Conservation (phyloP, 1,140 invertebrate species). For the Cotesia typhae region DNA sequence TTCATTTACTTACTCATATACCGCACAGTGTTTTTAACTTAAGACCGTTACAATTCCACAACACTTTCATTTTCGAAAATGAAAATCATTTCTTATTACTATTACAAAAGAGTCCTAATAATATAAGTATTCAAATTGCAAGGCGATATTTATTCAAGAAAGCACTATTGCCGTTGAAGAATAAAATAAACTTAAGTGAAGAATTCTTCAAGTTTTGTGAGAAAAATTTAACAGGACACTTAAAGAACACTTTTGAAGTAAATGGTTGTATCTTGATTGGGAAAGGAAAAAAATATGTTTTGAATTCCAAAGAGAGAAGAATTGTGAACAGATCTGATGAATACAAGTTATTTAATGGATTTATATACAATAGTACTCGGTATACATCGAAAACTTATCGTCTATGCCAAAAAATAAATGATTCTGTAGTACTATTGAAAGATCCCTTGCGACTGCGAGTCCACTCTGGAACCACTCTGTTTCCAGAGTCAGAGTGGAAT, state of each 20-base stretch:
- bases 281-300: constrained; percentile 18
- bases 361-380: background rate
- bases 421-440: constrained; percentile 18
- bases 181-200: background rate
- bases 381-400: constrained; percentile 18
- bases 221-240: background rate
- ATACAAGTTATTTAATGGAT: constrained; percentile 9
- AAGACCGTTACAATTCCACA: constrained; percentile 21
- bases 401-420: constrained; percentile 6
- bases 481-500: no score
- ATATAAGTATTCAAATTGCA: constrained; percentile 18
- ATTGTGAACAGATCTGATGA: background rate
- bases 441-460: no score
- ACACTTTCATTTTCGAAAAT: constrained; percentile 26
- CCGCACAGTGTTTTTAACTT: constrained; percentile 20
- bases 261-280: constrained; percentile 17
- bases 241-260: constrained; percentile 1
- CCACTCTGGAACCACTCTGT: no score
- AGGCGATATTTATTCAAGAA: constrained; percentile 20
- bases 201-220: constrained; percentile 13
- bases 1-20: constrained; percentile 23
- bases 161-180: background rate
- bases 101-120: constrained; percentile 22
- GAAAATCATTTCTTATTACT: constrained; percentile 19
- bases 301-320: constrained; percentile 1